Evolutionary conservation across 2,113 vertebrate genomes (phyloP).

Genomic region (Pipra filicauda): DNA sequence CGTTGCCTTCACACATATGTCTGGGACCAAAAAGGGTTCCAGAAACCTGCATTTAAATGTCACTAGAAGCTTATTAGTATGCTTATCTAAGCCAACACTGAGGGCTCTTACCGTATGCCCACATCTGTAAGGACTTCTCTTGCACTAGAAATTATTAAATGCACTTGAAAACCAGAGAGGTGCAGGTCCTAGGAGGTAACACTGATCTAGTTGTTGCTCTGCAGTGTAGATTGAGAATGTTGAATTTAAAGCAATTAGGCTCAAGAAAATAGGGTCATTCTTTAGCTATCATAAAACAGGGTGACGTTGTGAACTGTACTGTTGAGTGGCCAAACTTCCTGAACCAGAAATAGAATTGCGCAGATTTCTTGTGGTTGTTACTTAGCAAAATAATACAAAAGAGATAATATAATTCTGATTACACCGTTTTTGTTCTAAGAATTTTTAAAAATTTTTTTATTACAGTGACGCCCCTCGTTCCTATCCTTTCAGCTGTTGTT

Average conservation of each 20-base stretch:
- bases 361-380: neutral
- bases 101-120: neutral
- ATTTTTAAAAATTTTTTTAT: neutral
- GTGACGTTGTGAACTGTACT: neutral
- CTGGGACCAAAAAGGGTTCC: neutral
- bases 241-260: neutral
- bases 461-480: neutral
- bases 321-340: neutral
- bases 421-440: neutral
- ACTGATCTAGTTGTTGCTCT: neutral
- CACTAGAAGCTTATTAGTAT: neutral
- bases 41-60: neutral
- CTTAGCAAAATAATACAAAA: neutral
- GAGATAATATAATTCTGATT: neutral
- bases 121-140: neutral
- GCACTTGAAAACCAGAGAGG: neutral
- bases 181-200: neutral
- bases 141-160: neutral
- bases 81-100: neutral
- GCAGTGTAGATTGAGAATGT: neutral
- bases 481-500: neutral
- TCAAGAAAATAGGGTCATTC: neutral
- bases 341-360: neutral
- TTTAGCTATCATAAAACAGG: neutral
- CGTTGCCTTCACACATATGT: neutral